Percentiles rank a stretch among this genome's conserved stretches.
These are phyloP conservation scores for Machimus rusticus DNA, from an alignment of 2,888 invertebrate genomes.

Conservation along the genomic window DNA sequence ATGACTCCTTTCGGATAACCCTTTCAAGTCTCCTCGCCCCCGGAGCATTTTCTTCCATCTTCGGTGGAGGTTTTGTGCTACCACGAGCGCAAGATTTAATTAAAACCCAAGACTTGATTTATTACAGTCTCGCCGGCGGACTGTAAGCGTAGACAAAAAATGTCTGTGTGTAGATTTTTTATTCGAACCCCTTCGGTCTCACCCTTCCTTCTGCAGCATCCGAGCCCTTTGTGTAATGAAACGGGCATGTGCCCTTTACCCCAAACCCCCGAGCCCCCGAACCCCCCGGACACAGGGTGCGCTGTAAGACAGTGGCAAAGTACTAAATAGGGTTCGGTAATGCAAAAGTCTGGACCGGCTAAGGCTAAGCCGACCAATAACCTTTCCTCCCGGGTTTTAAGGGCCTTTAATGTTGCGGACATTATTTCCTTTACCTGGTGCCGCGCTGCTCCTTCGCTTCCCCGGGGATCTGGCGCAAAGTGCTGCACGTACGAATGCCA, in stretches of 20 bases:
- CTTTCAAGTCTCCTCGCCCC: conserved; percentile 22
- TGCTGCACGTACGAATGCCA: conserved; percentile 26
- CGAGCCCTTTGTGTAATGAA: conserved; percentile 16
- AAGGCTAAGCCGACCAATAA: conserved; percentile 38
- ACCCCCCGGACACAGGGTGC: not conserved
- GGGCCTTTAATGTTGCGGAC: conserved; percentile 44
- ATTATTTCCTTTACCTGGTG: conserved; percentile 43
- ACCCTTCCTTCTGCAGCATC: not conserved
- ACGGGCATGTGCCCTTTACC: conserved; percentile 11
- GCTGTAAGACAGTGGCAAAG: conserved; percentile 27
- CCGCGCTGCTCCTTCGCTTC: conserved; percentile 1
- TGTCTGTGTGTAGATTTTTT: conserved; percentile 7
- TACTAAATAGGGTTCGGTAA: conserved; percentile 41
- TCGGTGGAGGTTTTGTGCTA: conserved; percentile 50
- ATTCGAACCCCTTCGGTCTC: not conserved
- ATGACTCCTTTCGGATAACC: conserved; percentile 38
- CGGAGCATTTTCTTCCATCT: conserved; percentile 33
- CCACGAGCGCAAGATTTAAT: conserved; percentile 65
- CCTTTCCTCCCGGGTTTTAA: conserved; percentile 38
- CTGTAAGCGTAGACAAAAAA: conserved; percentile 26
- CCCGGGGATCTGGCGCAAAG: not conserved
- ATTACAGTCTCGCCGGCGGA: conserved; percentile 53
- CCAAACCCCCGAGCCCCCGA: not conserved
- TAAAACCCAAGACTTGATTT: conserved; percentile 65
- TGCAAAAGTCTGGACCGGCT: conserved; percentile 34